Evolutionary conservation across 2,797 vertebrate species (phyloP).

Genomic region (Paramormyrops hopkinsi): DNA sequence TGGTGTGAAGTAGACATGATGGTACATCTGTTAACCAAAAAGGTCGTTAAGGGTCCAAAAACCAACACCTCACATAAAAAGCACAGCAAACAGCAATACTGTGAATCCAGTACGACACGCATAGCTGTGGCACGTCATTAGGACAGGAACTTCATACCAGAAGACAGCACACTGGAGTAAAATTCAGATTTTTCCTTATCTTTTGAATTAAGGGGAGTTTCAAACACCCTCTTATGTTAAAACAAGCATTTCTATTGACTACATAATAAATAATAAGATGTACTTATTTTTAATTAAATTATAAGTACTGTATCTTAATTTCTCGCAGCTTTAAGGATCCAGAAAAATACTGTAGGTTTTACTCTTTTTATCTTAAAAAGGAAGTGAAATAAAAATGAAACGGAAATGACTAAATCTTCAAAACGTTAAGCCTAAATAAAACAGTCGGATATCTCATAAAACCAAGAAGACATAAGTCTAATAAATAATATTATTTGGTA

Average conservation of each 20-base stretch:
- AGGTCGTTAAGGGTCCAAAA: slow-evolving; percentile 29
- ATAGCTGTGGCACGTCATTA: background rate
- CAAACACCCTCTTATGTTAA: background rate
- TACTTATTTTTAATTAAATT: background rate
- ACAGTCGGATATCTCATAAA: background rate
- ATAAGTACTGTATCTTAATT: background rate
- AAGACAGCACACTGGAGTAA: background rate
- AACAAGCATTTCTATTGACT: background rate
- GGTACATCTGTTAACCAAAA: slow-evolving; percentile 44
- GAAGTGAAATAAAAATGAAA: background rate
- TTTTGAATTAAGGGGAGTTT: background rate
- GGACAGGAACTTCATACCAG: background rate
- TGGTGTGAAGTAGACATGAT: slow-evolving; percentile 36
- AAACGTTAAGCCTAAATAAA: background rate
- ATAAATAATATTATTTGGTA: background rate
- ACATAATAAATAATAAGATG: background rate
- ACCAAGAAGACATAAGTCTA: background rate
- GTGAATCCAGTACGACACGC: background rate
- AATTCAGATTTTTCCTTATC: background rate
- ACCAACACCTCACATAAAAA: background rate
- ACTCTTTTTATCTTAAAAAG: background rate
- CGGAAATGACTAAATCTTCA: background rate
- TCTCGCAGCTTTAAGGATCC: background rate
- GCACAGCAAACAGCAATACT: background rate
- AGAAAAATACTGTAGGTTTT: background rate